These are phyloP conservation scores for Thereuonema tuberculata DNA, from an alignment of 1,140 invertebrate genomes.

Conservation along the genomic window DNA sequence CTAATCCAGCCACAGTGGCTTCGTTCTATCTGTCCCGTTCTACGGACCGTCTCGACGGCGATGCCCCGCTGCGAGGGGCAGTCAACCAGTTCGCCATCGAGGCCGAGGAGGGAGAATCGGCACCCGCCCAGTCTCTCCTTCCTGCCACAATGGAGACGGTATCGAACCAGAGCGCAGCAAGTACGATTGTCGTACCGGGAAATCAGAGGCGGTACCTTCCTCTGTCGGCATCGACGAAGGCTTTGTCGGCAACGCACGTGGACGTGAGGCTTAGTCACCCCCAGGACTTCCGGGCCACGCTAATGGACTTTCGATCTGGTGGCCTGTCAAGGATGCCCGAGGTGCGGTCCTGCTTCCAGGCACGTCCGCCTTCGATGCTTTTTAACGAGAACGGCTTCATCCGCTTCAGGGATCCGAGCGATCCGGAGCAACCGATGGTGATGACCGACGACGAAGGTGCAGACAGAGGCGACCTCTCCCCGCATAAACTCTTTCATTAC, in stretches of 20 bases:
- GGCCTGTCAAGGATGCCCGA: background rate
- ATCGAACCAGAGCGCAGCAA: background rate
- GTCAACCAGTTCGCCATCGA: too few relatives aligned
- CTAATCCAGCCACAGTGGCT: background rate
- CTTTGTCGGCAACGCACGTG: too few relatives aligned
- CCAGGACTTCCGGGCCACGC: background rate
- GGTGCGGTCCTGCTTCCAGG: background rate
- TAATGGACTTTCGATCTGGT: too few relatives aligned
- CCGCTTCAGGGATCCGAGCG: slow-evolving; percentile 45
- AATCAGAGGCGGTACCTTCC: background rate
- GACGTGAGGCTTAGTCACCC: background rate
- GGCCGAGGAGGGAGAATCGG: too few relatives aligned
- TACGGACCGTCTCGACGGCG: background rate
- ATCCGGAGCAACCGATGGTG: slow-evolving; percentile 22
- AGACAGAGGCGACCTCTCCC: background rate
- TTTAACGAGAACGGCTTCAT: slow-evolving; percentile 74
- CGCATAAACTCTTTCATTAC: background rate
- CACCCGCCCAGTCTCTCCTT: background rate
- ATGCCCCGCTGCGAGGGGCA: too few relatives aligned
- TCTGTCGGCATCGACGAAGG: background rate
- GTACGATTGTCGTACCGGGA: too few relatives aligned
- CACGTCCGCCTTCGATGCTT: slow-evolving; percentile 47
- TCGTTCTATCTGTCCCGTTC: background rate
- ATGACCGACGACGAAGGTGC: slow-evolving; percentile 15
- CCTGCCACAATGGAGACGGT: background rate